Conservation (phyloP, 2,797 vertebrate species). For the Eospalax fontanierii region DNA sequence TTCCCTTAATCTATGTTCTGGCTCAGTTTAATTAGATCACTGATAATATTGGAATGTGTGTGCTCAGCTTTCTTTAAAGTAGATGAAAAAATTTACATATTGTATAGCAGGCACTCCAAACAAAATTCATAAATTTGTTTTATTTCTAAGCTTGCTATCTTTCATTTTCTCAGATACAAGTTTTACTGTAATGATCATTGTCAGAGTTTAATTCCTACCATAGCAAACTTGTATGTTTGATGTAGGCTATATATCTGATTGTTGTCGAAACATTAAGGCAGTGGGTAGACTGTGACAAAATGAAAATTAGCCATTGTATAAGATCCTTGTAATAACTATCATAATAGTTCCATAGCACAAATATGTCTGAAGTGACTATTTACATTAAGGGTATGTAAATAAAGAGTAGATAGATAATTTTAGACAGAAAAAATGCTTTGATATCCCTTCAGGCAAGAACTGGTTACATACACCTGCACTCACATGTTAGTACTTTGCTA, state of each 20-base stretch:
- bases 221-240: not conserved
- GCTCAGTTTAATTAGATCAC: too few species aligned
- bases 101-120: not conserved
- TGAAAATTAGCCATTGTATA: not conserved
- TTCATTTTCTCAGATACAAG: not conserved
- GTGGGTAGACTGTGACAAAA: accelerated
- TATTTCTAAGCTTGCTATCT: not conserved
- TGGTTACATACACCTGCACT: not conserved
- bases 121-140: not conserved
- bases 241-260: not conserved
- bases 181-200: not conserved
- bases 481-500: too few species aligned
- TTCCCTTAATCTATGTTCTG: too few species aligned
- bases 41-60: too few species aligned
- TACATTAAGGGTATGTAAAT: not conserved
- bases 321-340: not conserved
- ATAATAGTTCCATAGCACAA: not conserved
- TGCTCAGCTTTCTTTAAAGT: too few species aligned
- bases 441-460: too few species aligned
- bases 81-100: not conserved
- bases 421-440: not conserved
- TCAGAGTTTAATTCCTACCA: not conserved
- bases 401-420: not conserved
- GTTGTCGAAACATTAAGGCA: not conserved
- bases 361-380: too few species aligned